phyloP scores from a whole-genome alignment of 2,888 invertebrate species.

The Anthrax anthrax region DNA sequence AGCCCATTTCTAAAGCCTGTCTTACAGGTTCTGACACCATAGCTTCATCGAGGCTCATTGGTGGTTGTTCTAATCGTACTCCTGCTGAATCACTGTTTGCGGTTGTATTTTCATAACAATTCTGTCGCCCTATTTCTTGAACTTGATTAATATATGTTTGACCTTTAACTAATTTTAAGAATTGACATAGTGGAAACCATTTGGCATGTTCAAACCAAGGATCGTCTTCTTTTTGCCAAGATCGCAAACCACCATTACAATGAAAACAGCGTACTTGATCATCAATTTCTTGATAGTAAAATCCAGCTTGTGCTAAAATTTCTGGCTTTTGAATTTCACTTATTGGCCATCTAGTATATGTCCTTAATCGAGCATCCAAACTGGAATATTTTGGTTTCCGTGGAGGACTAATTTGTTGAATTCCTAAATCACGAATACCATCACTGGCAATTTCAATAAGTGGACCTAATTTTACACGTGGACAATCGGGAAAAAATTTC shows the following conservation, averaged over 20 bases:
- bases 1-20: conserved; percentile 44
- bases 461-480: conserved; percentile 34
- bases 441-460: conserved; percentile 34
- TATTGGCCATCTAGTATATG: conserved; percentile 65
- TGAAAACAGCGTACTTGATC: conserved; percentile 79
- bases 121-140: conserved; percentile 16
- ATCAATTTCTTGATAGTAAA: conserved; percentile 62
- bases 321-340: conserved; percentile 60
- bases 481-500: conserved; percentile 65
- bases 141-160: conserved; percentile 53
- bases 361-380: conserved; percentile 50
- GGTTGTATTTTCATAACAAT: background rate
- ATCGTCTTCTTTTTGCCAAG: conserved; percentile 81
- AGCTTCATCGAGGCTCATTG: conserved; percentile 29
- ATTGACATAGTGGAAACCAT: conserved; percentile 85
- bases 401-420: conserved; percentile 38
- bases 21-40: conserved; percentile 35
- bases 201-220: conserved; percentile 90
- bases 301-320: conserved; percentile 70
- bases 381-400: conserved; percentile 53
- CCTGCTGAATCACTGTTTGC: background rate
- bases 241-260: conserved; percentile 81
- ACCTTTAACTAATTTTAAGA: conserved; percentile 67
- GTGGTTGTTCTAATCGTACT: background rate
- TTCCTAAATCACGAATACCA: conserved; percentile 42